Evolutionary conservation across 2,113 vertebrate genomes (phyloP).

Genomic region (Caracal caracal): DNA sequence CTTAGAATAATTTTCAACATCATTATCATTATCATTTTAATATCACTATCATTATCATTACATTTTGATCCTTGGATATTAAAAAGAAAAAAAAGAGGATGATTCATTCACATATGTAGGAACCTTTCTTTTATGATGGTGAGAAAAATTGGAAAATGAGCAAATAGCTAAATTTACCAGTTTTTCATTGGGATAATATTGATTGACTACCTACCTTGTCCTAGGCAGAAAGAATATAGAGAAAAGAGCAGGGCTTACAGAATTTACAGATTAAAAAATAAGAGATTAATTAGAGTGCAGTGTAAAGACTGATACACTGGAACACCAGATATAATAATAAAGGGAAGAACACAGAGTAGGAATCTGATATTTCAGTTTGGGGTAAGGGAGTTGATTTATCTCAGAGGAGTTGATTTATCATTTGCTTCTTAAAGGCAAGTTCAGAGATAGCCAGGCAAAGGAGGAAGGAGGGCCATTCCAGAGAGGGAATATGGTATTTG

Average conservation of each 20-base stretch:
- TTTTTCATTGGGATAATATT: neutral
- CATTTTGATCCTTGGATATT: constrained; percentile 30
- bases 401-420: neutral
- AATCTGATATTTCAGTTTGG: neutral
- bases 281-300: neutral
- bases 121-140: neutral
- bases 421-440: neutral
- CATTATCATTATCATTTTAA: neutral
- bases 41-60: neutral
- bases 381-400: neutral
- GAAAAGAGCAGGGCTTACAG: neutral
- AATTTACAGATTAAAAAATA: neutral
- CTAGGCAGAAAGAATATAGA: neutral
- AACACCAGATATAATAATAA: neutral
- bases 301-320: neutral
- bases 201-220: neutral
- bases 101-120: neutral
- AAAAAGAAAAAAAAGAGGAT: neutral
- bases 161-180: neutral
- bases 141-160: constrained; percentile 21
- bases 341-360: neutral
- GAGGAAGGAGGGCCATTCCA: neutral
- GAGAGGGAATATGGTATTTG: neutral
- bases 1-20: constrained; percentile 61
- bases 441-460: neutral